Percentiles rank a stretch among this genome's conserved stretches.
phyloP scores from a whole-genome alignment of 2,797 vertebrate species.

The Propithecus deckenii region DNA sequence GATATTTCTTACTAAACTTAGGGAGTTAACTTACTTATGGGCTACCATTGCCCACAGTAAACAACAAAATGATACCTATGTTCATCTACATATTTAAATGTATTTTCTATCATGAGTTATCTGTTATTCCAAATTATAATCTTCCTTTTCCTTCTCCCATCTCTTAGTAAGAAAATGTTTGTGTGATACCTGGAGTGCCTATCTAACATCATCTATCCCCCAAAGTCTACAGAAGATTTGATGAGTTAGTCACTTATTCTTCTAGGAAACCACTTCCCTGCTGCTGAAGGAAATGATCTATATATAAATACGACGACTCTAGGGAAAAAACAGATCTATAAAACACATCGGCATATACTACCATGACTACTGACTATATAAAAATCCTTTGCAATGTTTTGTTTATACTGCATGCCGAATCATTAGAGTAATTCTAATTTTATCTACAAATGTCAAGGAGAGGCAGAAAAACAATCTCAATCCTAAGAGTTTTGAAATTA shows the following conservation, averaged over 20 bases:
- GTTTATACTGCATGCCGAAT: constrained; percentile 64
- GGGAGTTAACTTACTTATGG: neutral
- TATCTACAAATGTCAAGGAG: constrained; percentile 60
- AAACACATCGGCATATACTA: constrained; percentile 32
- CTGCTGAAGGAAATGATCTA: constrained; percentile 74
- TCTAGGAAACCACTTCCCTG: constrained; percentile 61
- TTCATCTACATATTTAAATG: neutral
- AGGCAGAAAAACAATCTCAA: constrained; percentile 18
- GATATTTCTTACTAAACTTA: constrained; percentile 29
- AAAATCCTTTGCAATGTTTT: constrained; percentile 46
- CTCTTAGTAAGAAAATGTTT: constrained; percentile 42
- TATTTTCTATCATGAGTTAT: neutral
- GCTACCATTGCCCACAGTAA: neutral
- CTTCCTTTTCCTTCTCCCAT: constrained; percentile 6
- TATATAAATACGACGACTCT: neutral
- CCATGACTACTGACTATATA: constrained; percentile 56
- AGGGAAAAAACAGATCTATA: constrained; percentile 54
- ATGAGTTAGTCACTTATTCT: constrained; percentile 68
- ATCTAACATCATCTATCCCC: constrained; percentile 57
- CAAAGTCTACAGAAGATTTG: constrained; percentile 61
- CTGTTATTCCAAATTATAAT: constrained; percentile 46
- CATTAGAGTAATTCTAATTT: constrained; percentile 76
- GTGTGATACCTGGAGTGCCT: neutral
- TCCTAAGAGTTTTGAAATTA: constrained; percentile 68
- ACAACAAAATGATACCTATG: neutral